These are phyloP conservation scores for Philereme vetulata DNA, from an alignment of 2,888 invertebrate genomes.

Conservation along the genomic window DNA sequence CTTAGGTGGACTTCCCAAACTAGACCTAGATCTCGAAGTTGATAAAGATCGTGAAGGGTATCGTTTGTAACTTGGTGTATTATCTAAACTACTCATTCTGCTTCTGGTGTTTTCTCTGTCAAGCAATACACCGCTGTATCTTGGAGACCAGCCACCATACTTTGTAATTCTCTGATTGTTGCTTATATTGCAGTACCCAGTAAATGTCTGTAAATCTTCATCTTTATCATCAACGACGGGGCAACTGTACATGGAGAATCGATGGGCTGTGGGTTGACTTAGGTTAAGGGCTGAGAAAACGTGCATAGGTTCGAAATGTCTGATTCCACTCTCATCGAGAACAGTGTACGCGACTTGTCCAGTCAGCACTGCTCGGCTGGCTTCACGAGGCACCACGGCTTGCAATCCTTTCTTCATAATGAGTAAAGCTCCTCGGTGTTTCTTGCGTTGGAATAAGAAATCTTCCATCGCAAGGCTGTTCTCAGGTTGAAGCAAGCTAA, in stretches of 20 bases:
- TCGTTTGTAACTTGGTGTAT: slow-evolving; percentile 83
- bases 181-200: slow-evolving; percentile 77
- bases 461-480: slow-evolving; percentile 91
- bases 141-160: slow-evolving; percentile 73
- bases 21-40: slow-evolving; percentile 71
- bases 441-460: slow-evolving; percentile 85
- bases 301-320: slow-evolving; percentile 89
- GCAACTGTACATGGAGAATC: slow-evolving; percentile 87
- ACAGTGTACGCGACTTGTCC: slow-evolving; percentile 90
- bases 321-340: slow-evolving; percentile 90
- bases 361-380: slow-evolving; percentile 88
- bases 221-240: slow-evolving; percentile 82
- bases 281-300: slow-evolving; percentile 88
- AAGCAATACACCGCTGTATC: slow-evolving; percentile 67
- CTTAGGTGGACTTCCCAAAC: slow-evolving; percentile 77
- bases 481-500: slow-evolving; percentile 86
- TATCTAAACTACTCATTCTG: slow-evolving; percentile 76
- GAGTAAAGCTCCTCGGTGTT: slow-evolving; percentile 84
- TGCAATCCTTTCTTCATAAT: slow-evolving; percentile 90
- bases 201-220: slow-evolving; percentile 72
- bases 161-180: slow-evolving; percentile 76
- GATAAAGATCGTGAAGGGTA: slow-evolving; percentile 74
- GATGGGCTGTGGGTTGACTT: slow-evolving; percentile 85
- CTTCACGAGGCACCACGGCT: slow-evolving; percentile 90
- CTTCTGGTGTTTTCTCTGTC: slow-evolving; percentile 73